Conservation (phyloP, 2,113 vertebrate species). For the Pycnonotus jocosus region DNA sequence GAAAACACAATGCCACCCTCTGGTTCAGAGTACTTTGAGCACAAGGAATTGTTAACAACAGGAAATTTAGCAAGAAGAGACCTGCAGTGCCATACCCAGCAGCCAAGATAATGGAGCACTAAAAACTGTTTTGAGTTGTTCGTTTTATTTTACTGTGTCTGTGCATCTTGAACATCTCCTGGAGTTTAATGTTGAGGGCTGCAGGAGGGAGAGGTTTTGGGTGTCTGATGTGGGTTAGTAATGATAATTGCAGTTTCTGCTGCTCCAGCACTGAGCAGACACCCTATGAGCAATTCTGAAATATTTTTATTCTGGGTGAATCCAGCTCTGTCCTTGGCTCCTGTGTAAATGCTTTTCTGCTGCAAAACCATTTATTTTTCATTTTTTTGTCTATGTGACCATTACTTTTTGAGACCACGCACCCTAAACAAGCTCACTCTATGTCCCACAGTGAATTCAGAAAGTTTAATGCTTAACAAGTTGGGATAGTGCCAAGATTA, state of each 20-base stretch:
- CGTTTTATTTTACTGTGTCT: not conserved
- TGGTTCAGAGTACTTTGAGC: not conserved
- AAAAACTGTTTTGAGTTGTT: not conserved
- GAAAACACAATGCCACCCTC: fast-evolving
- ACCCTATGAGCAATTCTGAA: not conserved
- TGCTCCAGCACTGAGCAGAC: not conserved
- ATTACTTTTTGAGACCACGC: not conserved
- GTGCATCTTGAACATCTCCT: not conserved
- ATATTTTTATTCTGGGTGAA: fast-evolving
- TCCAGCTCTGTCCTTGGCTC: not conserved
- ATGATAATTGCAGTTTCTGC: not conserved
- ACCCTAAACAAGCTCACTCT: not conserved
- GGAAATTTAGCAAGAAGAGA: not conserved
- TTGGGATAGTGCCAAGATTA: not conserved
- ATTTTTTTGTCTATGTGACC: no score
- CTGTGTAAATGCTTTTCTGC: not conserved
- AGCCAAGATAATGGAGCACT: not conserved
- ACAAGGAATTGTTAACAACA: not conserved
- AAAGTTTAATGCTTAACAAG: not conserved
- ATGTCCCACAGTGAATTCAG: not conserved
- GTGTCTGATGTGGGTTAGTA: not conserved
- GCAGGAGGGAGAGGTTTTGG: not conserved
- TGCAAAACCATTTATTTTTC: not conserved
- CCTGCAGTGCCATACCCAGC: no score
- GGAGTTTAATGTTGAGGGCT: not conserved